Percentiles rank a stretch among this genome's conserved stretches.
Conservation (phyloP, 2,888 invertebrate species). For the Hoplodrina blanda region DNA sequence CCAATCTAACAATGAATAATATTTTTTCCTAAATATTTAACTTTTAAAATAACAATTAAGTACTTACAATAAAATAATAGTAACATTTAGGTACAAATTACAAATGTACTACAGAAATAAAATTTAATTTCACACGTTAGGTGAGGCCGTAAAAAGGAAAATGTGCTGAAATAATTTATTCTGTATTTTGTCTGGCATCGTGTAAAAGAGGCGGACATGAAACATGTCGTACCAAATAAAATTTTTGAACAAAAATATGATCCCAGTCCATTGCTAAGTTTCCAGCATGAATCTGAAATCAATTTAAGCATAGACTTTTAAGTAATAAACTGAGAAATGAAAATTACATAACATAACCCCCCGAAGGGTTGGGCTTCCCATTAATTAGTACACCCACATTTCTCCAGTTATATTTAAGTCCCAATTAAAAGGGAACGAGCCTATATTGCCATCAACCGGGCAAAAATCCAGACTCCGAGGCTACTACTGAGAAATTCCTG, state of each 20-base stretch:
- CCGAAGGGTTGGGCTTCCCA: no score
- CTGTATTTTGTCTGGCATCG: constrained; percentile 57
- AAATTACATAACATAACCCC: constrained; percentile 30
- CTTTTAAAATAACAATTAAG: neutral
- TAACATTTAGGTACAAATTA: constrained; percentile 13
- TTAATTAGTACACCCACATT: no score
- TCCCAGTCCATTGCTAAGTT: constrained; percentile 41
- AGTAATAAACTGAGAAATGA: constrained; percentile 36
- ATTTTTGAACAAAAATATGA: constrained; percentile 24
- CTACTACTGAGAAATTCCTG: no score
- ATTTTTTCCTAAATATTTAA: neutral
- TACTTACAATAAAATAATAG: constrained; percentile 5
- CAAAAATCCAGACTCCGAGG: no score
- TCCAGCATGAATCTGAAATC: constrained; percentile 28
- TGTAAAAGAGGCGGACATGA: constrained; percentile 38
- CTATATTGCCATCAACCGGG: no score
- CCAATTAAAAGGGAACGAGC: no score
- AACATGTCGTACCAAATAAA: constrained; percentile 28
- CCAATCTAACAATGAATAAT: constrained; percentile 6
- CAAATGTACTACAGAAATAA: constrained; percentile 46
- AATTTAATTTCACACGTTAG: constrained; percentile 59
- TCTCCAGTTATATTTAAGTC: no score
- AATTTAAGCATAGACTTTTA: constrained; percentile 47
- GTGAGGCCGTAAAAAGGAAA: constrained; percentile 55
- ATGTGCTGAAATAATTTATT: constrained; percentile 59